phyloP scores from a whole-genome alignment of 2,797 vertebrate genomes.

The Mormyrops boulengeri region DNA sequence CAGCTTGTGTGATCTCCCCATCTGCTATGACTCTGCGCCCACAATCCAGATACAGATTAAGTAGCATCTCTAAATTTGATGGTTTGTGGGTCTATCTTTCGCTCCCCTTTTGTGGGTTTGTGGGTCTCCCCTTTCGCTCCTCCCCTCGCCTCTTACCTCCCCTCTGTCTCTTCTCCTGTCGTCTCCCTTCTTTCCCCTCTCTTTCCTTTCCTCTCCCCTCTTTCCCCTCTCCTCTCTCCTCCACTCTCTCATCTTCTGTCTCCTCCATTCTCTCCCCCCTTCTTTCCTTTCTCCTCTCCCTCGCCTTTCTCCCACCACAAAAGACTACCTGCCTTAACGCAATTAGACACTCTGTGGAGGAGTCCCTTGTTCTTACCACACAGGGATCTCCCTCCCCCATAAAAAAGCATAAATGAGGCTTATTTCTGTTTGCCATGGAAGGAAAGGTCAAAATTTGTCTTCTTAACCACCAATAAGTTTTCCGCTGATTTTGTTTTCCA shows the following conservation, averaged over 20 bases:
- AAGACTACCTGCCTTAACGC: neutral
- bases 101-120: neutral
- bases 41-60: neutral
- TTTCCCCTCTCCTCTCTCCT: no score
- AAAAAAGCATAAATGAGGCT: neutral
- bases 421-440: neutral
- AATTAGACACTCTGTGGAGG: neutral
- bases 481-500: neutral
- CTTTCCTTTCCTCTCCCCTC: neutral
- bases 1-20: neutral
- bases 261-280: neutral
- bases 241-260: neutral
- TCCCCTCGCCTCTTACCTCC: neutral
- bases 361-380: neutral
- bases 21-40: neutral
- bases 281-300: no score
- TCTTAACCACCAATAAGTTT: neutral
- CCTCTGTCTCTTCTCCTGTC: neutral
- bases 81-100: neutral
- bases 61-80: neutral
- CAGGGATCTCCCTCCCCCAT: neutral
- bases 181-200: neutral
- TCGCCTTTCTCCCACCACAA: neutral
- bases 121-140: neutral
- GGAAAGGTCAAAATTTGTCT: neutral